Base-by-base conservation (phyloP, 2,888 invertebrate species). In the Synanthedon andrenaeformis region DNA sequence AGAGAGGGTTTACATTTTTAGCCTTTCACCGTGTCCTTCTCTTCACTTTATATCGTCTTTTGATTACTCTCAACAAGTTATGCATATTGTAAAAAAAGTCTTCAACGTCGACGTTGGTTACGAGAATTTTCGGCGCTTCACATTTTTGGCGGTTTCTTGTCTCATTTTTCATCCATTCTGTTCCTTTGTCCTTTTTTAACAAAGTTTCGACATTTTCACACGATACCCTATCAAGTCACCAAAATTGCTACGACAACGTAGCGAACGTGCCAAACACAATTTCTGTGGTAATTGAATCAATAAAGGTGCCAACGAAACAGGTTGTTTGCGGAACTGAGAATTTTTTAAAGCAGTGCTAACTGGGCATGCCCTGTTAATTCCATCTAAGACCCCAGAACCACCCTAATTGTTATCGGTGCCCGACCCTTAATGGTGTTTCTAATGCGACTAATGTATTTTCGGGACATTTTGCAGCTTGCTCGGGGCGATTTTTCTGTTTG, bases 1-100 rank as follows among this genome's bases (percentile, higher is more conserved):
- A 76, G 80, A 78, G 82, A 78, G 79, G 84, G 81, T 82, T 85
- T 81, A 84, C 80, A 82, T 83, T 85, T 85, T 86, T 85, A 86
- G 84, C 85, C 86, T 86, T 85, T 85, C 79, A 75, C 76, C 79
- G 79, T 82, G 81, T 85, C 81, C 81, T 79, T 75, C 74, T 79
- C 82, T 77, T 77, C 79, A 81, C 83, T 85, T 85, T 87, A 83
- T 85, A 86, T 86, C 85, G 84, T 77, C 84, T 85, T 87, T 87
- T 86, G 87, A 87, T 87, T 87, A 85, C 85, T 81, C 79, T 82
- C 83, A 85, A 84, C 84, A 84, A 86, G 85, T 84, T 86, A 85
- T 86, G 85, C 84, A 86, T 85, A 85, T 83, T 85, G 82, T 83
- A 83, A 76, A 78, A 82, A 78, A 35, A 35, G 35, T 35, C 35